Evolutionary conservation across 2,888 invertebrate species (phyloP).

Genomic region (Minunthozetes semirufus): DNA sequence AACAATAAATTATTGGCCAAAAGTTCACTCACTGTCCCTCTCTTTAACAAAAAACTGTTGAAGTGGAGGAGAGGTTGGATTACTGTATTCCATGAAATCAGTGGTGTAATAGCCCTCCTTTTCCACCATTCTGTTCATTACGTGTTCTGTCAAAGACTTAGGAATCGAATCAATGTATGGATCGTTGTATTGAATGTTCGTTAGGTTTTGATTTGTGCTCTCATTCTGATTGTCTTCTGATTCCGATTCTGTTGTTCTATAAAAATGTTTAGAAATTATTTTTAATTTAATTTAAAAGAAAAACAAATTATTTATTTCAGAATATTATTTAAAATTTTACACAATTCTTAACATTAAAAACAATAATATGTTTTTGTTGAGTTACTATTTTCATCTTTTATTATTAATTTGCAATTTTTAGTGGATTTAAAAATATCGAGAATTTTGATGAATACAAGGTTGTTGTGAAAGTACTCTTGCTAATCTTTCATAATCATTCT

Average conservation of each 20-base stretch:
- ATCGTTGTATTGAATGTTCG: background rate
- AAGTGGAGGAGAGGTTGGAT: background rate
- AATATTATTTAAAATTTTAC: no score
- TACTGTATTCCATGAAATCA: slow-evolving; percentile 1
- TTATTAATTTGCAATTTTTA: no score
- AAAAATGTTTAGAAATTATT: background rate
- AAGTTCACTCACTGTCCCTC: background rate
- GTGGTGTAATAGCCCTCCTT: background rate
- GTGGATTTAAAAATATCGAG: no score
- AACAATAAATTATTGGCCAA: background rate
- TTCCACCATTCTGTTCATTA: background rate
- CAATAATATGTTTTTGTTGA: no score
- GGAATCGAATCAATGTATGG: background rate
- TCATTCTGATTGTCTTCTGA: background rate
- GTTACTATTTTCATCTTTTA: no score
- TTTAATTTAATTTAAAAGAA: no score
- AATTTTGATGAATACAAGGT: no score
- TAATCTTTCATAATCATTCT: no score
- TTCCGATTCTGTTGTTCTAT: background rate
- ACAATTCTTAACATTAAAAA: no score
- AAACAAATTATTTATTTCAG: no score
- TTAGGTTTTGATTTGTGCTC: background rate
- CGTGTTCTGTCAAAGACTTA: slow-evolving; percentile 12
- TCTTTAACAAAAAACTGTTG: slow-evolving; percentile 5
- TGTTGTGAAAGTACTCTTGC: no score